These are phyloP conservation scores for Bubo bubo DNA, from an alignment of 2,113 vertebrate genomes.

Conservation along the genomic window DNA sequence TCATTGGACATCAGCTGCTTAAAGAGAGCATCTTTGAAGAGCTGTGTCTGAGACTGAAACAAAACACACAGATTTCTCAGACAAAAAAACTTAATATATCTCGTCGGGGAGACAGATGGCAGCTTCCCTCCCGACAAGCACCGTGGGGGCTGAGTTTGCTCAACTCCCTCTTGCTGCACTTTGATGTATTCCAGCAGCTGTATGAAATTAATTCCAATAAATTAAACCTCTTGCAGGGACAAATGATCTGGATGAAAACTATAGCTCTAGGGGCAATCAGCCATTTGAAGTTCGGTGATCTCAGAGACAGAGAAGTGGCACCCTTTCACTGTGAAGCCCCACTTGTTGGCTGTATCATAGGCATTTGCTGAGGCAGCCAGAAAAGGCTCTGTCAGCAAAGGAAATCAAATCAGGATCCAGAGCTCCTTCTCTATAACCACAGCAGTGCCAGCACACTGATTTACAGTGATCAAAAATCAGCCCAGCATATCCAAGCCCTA, in stretches of 20 bases:
- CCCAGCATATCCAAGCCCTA: neutral
- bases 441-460: neutral
- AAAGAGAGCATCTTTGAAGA: neutral
- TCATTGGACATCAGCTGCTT: neutral
- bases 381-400: neutral
- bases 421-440: neutral
- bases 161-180: neutral
- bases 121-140: neutral
- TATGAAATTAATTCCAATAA: constrained; percentile 63
- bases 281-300: neutral
- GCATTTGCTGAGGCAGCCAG: neutral
- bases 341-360: neutral
- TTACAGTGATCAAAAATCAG: neutral
- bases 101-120: constrained; percentile 39
- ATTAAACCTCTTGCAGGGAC: constrained; percentile 43
- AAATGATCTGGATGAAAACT: constrained; percentile 27
- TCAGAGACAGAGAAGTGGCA: neutral
- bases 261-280: neutral
- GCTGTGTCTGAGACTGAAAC: neutral
- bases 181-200: constrained; percentile 55
- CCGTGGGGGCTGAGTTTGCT: neutral
- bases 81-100: neutral
- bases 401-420: neutral
- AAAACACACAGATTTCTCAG: neutral
- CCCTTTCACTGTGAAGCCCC: neutral